Percentiles rank a stretch among this genome's conserved stretches.
Conservation (phyloP, 2,797 vertebrate genomes). For the Ptychobarbus kaznakovi region DNA sequence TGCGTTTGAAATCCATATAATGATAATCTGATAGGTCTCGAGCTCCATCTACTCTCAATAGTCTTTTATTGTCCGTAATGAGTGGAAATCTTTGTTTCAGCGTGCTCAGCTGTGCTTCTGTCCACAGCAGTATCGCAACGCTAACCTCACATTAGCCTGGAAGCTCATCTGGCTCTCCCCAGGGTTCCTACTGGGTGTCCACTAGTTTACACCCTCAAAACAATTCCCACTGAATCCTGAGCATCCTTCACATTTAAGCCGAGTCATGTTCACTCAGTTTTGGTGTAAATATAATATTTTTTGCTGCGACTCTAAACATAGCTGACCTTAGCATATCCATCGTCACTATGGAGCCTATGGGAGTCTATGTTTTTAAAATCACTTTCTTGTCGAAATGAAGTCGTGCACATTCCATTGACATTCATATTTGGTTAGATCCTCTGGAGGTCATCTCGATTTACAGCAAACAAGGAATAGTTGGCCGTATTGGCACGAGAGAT, state of each 20-base stretch:
- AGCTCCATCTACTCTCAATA: slow-evolving; percentile 63
- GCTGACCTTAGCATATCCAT: slow-evolving; percentile 55
- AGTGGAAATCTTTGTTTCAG: slow-evolving; percentile 75
- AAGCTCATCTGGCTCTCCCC: slow-evolving; percentile 63
- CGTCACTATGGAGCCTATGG: slow-evolving; percentile 63
- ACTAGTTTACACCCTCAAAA: slow-evolving; percentile 4
- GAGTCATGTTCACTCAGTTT: background rate
- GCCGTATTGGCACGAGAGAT: slow-evolving; percentile 49
- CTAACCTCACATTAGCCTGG: slow-evolving; percentile 44
- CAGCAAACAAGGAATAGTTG: slow-evolving; percentile 65
- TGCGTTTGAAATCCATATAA: slow-evolving; percentile 73
- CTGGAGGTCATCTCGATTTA: slow-evolving; percentile 65
- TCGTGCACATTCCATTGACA: slow-evolving; percentile 61
- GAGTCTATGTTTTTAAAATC: slow-evolving; percentile 68
- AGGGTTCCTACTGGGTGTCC: slow-evolving; percentile 49
- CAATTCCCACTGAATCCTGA: background rate
- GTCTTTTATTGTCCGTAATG: slow-evolving; percentile 67
- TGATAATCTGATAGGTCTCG: slow-evolving; percentile 71
- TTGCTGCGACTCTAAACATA: slow-evolving; percentile 1
- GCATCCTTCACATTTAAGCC: background rate
- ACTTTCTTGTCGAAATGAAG: slow-evolving; percentile 65
- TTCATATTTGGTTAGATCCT: slow-evolving; percentile 39
- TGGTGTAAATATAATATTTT: background rate
- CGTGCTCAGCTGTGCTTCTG: slow-evolving; percentile 75
- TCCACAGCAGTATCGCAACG: slow-evolving; percentile 59